These are phyloP conservation scores for Nibea coibor DNA, from an alignment of 2,113 vertebrate species.

Conservation along the genomic window DNA sequence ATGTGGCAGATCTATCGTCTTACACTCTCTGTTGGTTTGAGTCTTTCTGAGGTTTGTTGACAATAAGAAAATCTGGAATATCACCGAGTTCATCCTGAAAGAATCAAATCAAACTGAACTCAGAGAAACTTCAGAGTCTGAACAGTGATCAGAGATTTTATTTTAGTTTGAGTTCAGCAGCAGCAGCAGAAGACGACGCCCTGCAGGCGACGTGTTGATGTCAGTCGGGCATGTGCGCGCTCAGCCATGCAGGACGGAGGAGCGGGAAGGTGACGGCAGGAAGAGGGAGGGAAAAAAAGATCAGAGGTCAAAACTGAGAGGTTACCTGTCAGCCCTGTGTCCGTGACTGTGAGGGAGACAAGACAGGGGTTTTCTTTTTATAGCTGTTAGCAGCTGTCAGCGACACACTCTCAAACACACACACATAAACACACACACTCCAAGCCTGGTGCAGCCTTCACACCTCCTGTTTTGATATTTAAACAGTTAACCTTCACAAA, in stretches of 20 bases:
- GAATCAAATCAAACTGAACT: background rate
- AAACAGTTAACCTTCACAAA: background rate
- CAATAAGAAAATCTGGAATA: background rate
- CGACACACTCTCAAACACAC: background rate
- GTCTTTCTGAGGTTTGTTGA: background rate
- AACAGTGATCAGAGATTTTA: background rate
- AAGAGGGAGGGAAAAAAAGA: conserved; percentile 15
- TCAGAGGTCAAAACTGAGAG: conserved; percentile 40
- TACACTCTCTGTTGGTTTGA: background rate
- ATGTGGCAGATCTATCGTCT: no score
- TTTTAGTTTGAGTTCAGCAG: background rate
- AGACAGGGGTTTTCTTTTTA: conserved; percentile 59
- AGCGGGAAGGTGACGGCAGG: conserved; percentile 11
- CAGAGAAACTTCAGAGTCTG: background rate
- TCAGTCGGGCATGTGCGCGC: background rate
- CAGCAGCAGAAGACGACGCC: background rate
- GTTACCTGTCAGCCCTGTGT: conserved; percentile 99
- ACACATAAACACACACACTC: background rate
- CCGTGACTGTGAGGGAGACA: conserved; percentile 93
- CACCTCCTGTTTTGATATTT: background rate
- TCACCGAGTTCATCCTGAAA: background rate
- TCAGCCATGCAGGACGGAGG: conserved; percentile 62
- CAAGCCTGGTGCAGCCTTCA: background rate
- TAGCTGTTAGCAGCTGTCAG: conserved; percentile 10
- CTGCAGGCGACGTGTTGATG: background rate